A percentile compares a stretch with the other conserved stretches of the same genome.
Conservation (phyloP, 2,797 vertebrate genomes). For the Anas bernieri region DNA sequence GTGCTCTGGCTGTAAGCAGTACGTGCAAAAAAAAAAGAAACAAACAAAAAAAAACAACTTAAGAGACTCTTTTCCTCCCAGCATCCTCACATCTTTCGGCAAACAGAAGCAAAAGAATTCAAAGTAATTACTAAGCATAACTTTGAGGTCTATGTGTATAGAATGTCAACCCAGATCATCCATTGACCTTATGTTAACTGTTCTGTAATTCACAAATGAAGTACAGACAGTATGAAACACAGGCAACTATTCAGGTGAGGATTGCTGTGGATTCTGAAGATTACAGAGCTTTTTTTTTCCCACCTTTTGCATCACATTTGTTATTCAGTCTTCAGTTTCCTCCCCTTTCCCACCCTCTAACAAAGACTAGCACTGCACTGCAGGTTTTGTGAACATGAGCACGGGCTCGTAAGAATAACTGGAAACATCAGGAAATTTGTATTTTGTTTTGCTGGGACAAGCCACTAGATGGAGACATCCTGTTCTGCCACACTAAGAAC, state of each 20-base stretch:
- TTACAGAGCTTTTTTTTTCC: not conserved
- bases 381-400: not conserved
- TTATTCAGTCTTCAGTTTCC: not conserved
- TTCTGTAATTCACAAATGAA: not conserved
- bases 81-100: not conserved
- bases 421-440: not conserved
- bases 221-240: not conserved
- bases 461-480: not conserved
- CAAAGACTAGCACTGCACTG: not conserved
- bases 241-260: not conserved
- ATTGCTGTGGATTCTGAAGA: not conserved
- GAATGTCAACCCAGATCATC: not conserved
- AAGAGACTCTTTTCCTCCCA: not conserved
- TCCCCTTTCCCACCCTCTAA: not conserved
- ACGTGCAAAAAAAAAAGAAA: not conserved
- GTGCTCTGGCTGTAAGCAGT: constrained; percentile 85
- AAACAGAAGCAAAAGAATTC: not conserved
- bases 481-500: not conserved
- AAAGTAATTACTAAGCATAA: not conserved
- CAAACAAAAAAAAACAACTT: not conserved
- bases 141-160: not conserved
- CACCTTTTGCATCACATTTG: not conserved
- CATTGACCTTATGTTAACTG: not conserved
- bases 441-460: not conserved
- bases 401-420: not conserved